Evolutionary conservation across 2,888 invertebrate genomes (phyloP).

Genomic region (Amphipoea oculea): DNA sequence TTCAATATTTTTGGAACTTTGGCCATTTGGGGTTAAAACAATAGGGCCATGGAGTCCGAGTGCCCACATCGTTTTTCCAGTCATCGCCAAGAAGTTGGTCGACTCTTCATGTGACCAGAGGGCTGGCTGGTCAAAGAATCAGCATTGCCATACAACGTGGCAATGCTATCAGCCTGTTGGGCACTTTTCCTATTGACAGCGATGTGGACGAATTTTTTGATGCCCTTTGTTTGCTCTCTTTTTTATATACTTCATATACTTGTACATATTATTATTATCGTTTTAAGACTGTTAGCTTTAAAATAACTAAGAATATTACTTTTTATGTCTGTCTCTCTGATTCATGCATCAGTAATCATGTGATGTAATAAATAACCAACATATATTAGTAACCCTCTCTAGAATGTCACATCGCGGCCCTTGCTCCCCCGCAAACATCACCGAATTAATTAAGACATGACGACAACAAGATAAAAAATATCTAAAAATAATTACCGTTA

Average conservation of each 20-base stretch:
- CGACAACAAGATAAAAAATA: conserved; percentile 43
- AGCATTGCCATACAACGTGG: too few relatives aligned
- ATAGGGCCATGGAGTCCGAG: not conserved
- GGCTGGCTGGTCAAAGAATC: too few relatives aligned
- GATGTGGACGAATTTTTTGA: not conserved
- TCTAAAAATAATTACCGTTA: conserved; percentile 51
- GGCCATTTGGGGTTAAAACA: not conserved
- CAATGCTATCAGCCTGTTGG: too few relatives aligned
- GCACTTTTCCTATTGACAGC: not conserved
- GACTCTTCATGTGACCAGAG: not conserved
- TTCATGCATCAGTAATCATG: conserved; percentile 13
- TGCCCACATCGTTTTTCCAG: too few relatives aligned
- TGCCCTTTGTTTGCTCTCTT: not conserved
- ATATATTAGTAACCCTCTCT: conserved; percentile 19
- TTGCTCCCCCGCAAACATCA: conserved; percentile 43
- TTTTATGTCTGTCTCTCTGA: conserved; percentile 30
- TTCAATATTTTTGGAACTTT: not conserved
- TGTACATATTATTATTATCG: not conserved
- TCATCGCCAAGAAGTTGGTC: too few relatives aligned
- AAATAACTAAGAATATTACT: not conserved
- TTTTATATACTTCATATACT: not conserved
- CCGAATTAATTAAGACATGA: conserved; percentile 36
- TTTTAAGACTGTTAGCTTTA: not conserved
- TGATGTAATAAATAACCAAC: conserved; percentile 50
- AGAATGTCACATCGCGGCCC: conserved; percentile 33